Percentiles rank a stretch among this genome's conserved stretches.
These are phyloP conservation scores for Pecten maximus DNA, from an alignment of 2,888 invertebrate genomes.

Conservation along the genomic window DNA sequence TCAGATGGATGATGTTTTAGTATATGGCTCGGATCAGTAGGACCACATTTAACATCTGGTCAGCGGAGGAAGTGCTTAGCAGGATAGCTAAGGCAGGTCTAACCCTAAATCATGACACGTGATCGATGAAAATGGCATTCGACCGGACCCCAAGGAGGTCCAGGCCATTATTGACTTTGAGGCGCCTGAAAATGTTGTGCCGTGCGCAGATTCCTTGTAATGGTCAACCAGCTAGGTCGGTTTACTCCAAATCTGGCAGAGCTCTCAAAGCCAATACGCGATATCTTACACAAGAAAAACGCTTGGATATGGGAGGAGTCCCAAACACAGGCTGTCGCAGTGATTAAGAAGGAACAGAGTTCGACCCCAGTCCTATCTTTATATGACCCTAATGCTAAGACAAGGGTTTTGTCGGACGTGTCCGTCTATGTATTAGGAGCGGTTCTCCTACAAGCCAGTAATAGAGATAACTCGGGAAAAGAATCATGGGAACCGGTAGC, in stretches of 20 bases:
- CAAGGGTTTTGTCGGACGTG: conserved; percentile 75
- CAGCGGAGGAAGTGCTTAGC: conserved; percentile 42
- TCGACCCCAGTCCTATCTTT: conserved; percentile 72
- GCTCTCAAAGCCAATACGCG: conserved; percentile 46
- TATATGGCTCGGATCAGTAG: conserved; percentile 39
- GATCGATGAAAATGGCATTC: conserved; percentile 34
- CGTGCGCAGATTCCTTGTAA: conserved; percentile 47
- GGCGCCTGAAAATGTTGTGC: conserved; percentile 28
- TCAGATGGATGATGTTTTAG: conserved; percentile 57
- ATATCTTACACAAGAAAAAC: conserved; percentile 44
- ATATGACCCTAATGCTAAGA: conserved; percentile 69
- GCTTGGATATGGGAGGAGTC: conserved; percentile 48
- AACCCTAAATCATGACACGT: conserved; percentile 48
- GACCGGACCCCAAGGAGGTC: conserved; percentile 43
- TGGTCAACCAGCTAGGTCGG: conserved; percentile 54
- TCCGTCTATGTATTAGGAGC: conserved; percentile 77
- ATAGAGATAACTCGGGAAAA: not conserved
- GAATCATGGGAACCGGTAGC: conserved; percentile 30
- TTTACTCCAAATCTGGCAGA: conserved; percentile 47
- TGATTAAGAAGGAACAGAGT: conserved; percentile 57
- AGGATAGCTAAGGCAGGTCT: conserved; percentile 43
- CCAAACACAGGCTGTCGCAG: conserved; percentile 36
- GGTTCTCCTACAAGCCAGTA: conserved; percentile 73
- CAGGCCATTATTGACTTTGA: not conserved
- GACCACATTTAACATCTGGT: conserved; percentile 53